Percentiles rank a stretch among this genome's conserved stretches.
Evolutionary conservation across 2,888 invertebrate genomes (phyloP).

Genomic region (Cephus pulcher): DNA sequence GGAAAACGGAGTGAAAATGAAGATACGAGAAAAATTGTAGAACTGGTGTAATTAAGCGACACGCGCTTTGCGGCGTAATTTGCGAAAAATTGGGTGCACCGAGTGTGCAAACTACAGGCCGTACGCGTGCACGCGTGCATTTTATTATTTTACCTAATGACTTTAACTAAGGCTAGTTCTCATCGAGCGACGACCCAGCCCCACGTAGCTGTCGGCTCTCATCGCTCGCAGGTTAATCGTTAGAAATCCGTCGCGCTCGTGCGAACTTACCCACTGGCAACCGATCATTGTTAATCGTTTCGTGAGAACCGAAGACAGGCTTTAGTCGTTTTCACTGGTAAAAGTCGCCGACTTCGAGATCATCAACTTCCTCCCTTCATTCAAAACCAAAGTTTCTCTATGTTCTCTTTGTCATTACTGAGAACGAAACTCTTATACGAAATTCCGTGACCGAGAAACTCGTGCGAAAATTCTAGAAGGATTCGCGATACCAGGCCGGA

Average conservation of each 20-base stretch:
- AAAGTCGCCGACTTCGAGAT: background rate
- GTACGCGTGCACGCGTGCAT: background rate
- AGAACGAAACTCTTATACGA: background rate
- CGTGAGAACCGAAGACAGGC: background rate
- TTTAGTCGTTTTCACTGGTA: background rate
- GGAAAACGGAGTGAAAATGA: background rate
- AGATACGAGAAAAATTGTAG: background rate
- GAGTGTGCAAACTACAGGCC: background rate
- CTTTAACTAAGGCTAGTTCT: constrained; percentile 18
- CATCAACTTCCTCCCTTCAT: background rate
- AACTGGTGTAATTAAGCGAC: background rate
- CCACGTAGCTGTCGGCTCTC: background rate
- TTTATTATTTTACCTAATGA: constrained; percentile 19
- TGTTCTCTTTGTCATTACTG: background rate
- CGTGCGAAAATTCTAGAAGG: background rate
- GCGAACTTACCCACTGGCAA: background rate
- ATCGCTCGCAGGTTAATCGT: background rate
- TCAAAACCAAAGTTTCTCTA: background rate
- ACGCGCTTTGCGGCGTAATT: background rate
- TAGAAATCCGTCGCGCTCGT: background rate
- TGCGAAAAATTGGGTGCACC: background rate
- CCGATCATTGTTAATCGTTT: background rate
- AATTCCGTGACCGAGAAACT: background rate
- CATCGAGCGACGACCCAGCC: background rate
- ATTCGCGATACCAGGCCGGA: background rate